phyloP scores from a whole-genome alignment of 2,888 invertebrate species.

The Stenurella melanura region DNA sequence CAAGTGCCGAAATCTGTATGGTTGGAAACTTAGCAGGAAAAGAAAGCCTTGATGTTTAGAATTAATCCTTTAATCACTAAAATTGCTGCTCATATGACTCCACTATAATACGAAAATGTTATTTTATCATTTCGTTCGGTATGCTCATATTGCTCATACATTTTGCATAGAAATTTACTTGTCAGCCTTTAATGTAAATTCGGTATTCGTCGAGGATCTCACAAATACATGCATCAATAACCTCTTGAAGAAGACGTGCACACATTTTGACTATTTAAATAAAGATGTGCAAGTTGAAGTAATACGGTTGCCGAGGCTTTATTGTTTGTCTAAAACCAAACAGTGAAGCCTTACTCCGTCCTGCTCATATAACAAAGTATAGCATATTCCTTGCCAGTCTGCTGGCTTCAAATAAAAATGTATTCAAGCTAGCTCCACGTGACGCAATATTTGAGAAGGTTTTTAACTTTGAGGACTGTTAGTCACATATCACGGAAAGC shows the following conservation, averaged over 20 bases:
- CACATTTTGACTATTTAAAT: constrained; percentile 14
- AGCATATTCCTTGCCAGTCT: constrained; percentile 8
- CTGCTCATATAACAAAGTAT: constrained; percentile 14
- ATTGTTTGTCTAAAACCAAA: constrained; percentile 15
- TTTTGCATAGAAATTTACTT: background rate
- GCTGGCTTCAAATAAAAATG: background rate
- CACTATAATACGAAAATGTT: background rate
- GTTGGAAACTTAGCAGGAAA: no score
- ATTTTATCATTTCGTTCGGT: background rate
- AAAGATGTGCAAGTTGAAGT: constrained; percentile 13
- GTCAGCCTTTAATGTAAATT: constrained; percentile 3
- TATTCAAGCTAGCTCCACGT: background rate
- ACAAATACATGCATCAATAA: constrained; percentile 8
- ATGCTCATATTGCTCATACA: background rate
- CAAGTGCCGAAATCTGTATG: no score
- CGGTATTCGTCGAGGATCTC: background rate
- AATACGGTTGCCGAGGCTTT: background rate
- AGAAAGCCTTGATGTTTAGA: no score
- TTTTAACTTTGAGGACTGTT: background rate
- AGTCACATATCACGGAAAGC: background rate
- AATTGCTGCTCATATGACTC: no score
- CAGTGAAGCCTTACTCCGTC: background rate
- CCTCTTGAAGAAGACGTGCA: background rate
- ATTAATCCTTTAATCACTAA: no score
- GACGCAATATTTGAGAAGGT: background rate